phyloP scores from a whole-genome alignment of 1,140 invertebrate genomes.

The Telenomus remus region DNA sequence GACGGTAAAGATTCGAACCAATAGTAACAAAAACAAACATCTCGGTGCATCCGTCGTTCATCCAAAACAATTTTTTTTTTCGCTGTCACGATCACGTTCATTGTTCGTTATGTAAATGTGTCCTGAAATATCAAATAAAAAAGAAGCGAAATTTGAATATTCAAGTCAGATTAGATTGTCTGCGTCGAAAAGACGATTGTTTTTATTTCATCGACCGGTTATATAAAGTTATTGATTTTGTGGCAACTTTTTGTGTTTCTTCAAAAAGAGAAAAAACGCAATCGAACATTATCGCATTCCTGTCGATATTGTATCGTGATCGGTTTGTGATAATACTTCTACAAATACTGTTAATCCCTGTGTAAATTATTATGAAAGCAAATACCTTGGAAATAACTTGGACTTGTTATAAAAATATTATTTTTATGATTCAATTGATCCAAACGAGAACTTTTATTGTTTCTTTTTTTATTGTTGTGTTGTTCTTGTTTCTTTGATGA shows the following conservation, averaged over 20 bases:
- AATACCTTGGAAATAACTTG: too few relatives aligned
- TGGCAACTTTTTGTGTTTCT: neutral
- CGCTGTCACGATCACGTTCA: neutral
- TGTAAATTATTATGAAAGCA: neutral
- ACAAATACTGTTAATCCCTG: conserved; percentile 13
- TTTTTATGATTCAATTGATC: too few relatives aligned
- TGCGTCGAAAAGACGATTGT: too few relatives aligned
- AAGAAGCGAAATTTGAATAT: neutral
- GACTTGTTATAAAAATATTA: too few relatives aligned
- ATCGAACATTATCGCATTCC: conserved; percentile 12
- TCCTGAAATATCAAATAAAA: too few relatives aligned
- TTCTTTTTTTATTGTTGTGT: too few relatives aligned
- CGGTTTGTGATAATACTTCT: conserved; percentile 17
- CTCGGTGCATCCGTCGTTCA: neutral
- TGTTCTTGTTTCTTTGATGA: too few relatives aligned
- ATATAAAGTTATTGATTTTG: conserved; percentile 2
- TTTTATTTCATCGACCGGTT: neutral
- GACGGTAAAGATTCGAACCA: conserved; percentile 65
- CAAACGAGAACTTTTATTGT: too few relatives aligned
- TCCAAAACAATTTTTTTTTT: too few relatives aligned
- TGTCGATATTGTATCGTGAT: conserved; percentile 25
- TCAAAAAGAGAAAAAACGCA: too few relatives aligned
- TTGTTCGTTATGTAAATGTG: conserved; percentile 2
- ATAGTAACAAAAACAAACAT: neutral
- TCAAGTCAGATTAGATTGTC: neutral